Percentiles rank a stretch among this genome's conserved stretches.
phyloP scores from a whole-genome alignment of 64 coral and sea anemone species.

The Anthopleura sola region DNA sequence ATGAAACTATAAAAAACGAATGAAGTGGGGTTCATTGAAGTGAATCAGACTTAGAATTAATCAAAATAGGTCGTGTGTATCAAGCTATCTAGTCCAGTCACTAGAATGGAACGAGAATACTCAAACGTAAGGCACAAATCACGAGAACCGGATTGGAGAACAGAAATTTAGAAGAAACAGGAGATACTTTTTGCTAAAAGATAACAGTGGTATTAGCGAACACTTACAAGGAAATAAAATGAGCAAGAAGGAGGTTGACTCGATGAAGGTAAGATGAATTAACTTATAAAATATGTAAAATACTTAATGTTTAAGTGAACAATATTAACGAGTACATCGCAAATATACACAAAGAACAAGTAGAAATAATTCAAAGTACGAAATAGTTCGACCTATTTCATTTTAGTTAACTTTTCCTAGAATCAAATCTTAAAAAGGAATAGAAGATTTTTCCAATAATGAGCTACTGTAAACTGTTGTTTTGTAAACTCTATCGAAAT shows the following conservation, averaged over 20 bases:
- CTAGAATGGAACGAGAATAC: neutral
- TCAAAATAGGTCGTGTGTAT: neutral
- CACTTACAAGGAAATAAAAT: neutral
- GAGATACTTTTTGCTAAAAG: neutral
- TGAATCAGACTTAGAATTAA: neutral
- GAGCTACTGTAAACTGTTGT: neutral
- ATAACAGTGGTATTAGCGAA: neutral
- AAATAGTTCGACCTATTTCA: too few species aligned
- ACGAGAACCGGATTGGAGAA: neutral
- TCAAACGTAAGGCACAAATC: neutral
- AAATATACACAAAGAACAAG: too few species aligned
- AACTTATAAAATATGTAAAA: neutral
- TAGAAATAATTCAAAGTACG: too few species aligned
- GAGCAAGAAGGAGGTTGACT: neutral
- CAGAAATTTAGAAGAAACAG: neutral
- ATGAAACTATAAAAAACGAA: too few species aligned
- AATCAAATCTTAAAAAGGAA: neutral
- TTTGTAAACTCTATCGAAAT: conserved; percentile 1
- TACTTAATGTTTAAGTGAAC: neutral
- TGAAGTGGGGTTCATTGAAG: neutral
- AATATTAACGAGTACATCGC: too few species aligned
- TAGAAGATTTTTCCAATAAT: too few species aligned
- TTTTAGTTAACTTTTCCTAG: too few species aligned
- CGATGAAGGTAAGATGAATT: neutral
- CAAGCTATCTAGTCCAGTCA: neutral